phyloP scores from a whole-genome alignment of 2,888 invertebrate species.

The Heteropelma amictum region DNA sequence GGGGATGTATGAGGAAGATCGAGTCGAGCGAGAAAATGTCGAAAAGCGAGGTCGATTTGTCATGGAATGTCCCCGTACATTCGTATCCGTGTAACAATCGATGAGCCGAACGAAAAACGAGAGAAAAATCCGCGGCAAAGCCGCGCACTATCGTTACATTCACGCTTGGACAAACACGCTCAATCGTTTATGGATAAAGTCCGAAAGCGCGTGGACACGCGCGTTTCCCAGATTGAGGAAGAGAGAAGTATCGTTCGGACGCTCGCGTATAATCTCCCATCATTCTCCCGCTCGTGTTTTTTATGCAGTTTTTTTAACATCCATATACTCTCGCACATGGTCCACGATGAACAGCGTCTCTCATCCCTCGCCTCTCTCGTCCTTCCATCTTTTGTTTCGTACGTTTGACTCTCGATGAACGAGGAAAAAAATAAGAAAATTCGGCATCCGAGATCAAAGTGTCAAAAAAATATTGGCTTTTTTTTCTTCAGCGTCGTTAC shows the following conservation, averaged over 20 bases:
- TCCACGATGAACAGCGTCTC: constrained; percentile 7
- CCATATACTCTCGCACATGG: background rate
- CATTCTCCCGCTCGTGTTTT: constrained; percentile 7
- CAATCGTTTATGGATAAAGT: constrained; percentile 74
- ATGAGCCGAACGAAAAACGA: constrained; percentile 61
- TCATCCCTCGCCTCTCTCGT: background rate
- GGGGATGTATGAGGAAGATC: too few relatives aligned
- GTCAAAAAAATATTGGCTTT: too few relatives aligned
- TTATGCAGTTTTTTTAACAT: constrained; percentile 1
- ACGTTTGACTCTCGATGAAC: too few relatives aligned
- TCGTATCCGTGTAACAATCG: constrained; percentile 69
- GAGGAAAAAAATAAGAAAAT: too few relatives aligned
- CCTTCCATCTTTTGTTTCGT: too few relatives aligned
- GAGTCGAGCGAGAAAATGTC: too few relatives aligned
- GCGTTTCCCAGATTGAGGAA: constrained; percentile 20
- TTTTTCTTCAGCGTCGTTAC: too few relatives aligned
- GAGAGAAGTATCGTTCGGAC: too few relatives aligned
- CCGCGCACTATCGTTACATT: constrained; percentile 75
- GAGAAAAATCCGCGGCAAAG: constrained; percentile 63
- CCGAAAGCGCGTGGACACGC: constrained; percentile 6
- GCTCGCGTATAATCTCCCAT: too few relatives aligned
- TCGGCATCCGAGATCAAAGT: too few relatives aligned
- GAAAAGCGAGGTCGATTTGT: too few relatives aligned
- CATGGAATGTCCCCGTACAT: too few relatives aligned
- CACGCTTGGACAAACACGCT: constrained; percentile 73